These are phyloP conservation scores for Rhopalosiphum padi DNA, from an alignment of 1,140 invertebrate species.

Conservation along the genomic window DNA sequence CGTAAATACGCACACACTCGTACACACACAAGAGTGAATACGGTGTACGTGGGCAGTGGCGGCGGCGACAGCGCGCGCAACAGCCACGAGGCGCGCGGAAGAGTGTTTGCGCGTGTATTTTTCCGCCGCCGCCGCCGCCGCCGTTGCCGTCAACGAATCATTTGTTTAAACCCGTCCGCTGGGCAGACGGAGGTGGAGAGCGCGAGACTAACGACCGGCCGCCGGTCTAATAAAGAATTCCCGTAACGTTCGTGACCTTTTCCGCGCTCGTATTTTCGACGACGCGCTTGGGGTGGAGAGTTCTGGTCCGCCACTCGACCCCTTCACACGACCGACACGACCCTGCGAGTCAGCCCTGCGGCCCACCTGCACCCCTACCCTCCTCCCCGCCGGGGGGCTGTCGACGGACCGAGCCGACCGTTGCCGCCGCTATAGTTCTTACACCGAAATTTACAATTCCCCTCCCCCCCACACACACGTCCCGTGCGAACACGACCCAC, in stretches of 20 bases:
- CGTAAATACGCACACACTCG: not conserved
- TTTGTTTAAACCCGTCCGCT: conserved; percentile 50
- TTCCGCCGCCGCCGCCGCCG: not conserved
- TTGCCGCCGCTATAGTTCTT: not conserved
- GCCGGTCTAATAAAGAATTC: conserved; percentile 54
- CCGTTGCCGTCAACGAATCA: conserved; percentile 19
- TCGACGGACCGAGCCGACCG: not conserved
- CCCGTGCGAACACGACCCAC: not conserved
- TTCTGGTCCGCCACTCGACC: not conserved
- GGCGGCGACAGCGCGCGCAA: conserved; percentile 25
- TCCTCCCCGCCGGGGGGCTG: not conserved
- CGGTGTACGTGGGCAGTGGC: not conserved
- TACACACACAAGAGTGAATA: not conserved
- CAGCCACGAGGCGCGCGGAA: not conserved
- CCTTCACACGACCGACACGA: not conserved
- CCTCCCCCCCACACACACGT: no score
- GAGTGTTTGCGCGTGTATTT: not conserved
- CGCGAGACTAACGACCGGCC: conserved; percentile 38
- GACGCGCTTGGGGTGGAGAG: not conserved
- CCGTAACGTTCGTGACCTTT: conserved; percentile 56
- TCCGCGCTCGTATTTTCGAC: conserved; percentile 21
- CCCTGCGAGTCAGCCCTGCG: not conserved
- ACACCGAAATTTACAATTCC: not conserved
- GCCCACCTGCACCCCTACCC: not conserved
- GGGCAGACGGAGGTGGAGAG: not conserved